Evolutionary conservation across 2,797 vertebrate genomes (phyloP).

Genomic region (Corythornis leucogaster): DNA sequence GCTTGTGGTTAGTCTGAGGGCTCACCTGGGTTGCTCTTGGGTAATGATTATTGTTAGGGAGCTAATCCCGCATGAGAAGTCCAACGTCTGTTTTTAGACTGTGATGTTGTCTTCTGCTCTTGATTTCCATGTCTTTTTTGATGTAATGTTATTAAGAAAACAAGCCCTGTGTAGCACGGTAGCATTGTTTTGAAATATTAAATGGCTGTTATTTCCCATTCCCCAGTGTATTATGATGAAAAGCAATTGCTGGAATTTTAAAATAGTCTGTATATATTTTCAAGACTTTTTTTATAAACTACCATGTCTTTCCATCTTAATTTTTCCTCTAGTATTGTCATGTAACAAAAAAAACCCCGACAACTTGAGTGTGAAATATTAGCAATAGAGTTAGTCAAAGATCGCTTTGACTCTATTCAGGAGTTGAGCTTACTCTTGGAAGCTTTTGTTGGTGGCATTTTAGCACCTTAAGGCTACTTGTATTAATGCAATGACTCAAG

Average conservation of each 20-base stretch:
- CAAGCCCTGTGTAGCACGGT: not conserved
- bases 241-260: not conserved
- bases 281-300: not conserved
- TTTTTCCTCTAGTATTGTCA: not conserved
- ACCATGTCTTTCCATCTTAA: not conserved
- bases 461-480: not conserved
- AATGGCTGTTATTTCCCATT: not conserved
- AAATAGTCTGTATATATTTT: not conserved
- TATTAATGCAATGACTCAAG: not conserved
- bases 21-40: not conserved
- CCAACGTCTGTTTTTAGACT: not conserved
- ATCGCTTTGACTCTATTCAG: not conserved
- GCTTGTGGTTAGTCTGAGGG: fast-evolving
- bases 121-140: not conserved
- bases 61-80: not conserved
- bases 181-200: not conserved
- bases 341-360: not conserved
- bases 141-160: not conserved
- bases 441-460: not conserved
- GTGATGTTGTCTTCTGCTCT: not conserved
- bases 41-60: not conserved
- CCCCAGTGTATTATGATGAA: not conserved
- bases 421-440: not conserved
- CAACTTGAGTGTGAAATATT: not conserved
- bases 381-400: not conserved